Conservation (phyloP, 1,140 invertebrate genomes). For the Nephila pilipes region DNA sequence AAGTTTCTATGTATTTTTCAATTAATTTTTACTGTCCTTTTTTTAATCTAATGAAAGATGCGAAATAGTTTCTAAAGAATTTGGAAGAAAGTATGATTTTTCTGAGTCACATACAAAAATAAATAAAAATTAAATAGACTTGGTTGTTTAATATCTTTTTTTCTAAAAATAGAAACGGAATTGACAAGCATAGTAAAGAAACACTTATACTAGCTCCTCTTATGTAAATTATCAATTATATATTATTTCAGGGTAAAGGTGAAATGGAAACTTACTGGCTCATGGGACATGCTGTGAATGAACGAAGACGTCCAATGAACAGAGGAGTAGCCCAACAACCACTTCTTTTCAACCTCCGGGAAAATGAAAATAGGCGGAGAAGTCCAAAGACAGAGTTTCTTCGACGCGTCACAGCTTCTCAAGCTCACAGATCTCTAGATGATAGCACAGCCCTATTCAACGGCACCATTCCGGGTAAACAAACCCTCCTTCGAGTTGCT, state of each 20-base stretch:
- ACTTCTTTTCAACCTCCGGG: slow-evolving; percentile 59
- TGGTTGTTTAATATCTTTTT: no score
- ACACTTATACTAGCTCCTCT: not conserved
- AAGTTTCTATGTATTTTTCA: no score
- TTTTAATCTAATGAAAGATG: no score
- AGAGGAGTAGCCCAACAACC: not conserved
- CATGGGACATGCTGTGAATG: slow-evolving; percentile 77
- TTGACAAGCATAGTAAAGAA: no score
- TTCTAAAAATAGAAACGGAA: no score
- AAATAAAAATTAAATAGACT: no score
- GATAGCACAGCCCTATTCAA: slow-evolving; percentile 34
- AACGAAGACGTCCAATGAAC: not conserved
- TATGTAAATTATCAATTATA: not conserved
- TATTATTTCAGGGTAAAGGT: slow-evolving; percentile 81
- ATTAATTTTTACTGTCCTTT: no score
- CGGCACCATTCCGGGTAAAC: slow-evolving; percentile 40
- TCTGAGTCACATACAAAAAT: no score
- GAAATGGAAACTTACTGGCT: slow-evolving; percentile 81
- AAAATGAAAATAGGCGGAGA: slow-evolving; percentile 57
- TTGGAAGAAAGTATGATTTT: no score
- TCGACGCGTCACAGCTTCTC: not conserved
- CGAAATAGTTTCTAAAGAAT: no score
- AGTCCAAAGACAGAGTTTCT: slow-evolving; percentile 72
- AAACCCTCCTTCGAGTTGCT: not conserved
- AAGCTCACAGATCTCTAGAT: not conserved